A percentile compares a stretch with the other conserved stretches of the same genome.
phyloP scores from a whole-genome alignment of 1,140 invertebrate genomes.

The Drosophila punjabiensis region DNA sequence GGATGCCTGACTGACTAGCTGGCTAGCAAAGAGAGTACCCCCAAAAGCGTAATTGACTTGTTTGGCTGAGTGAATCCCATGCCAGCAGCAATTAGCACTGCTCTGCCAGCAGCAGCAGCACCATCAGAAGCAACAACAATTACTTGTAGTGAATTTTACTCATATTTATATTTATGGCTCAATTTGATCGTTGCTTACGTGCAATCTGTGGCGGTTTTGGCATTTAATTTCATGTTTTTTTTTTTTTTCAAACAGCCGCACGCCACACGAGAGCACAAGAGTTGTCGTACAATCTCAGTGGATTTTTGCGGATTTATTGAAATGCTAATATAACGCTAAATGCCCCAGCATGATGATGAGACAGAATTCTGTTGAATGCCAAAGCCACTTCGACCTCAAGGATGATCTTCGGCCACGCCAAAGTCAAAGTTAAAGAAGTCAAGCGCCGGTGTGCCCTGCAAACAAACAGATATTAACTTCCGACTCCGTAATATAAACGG shows the following conservation, averaged over 20 bases:
- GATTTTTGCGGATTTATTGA: constrained; percentile 39
- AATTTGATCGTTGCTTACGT: constrained; percentile 59
- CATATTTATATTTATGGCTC: constrained; percentile 72
- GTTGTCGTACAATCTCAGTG: constrained; percentile 29
- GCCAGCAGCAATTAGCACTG: constrained; percentile 70
- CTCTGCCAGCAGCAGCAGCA: constrained; percentile 16
- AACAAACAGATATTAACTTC: constrained; percentile 34
- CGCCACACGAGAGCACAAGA: constrained; percentile 33
- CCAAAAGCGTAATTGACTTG: constrained; percentile 68
- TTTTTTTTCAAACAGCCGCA: constrained; percentile 23
- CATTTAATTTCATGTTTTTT: constrained; percentile 26
- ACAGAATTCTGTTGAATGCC: constrained; percentile 9
- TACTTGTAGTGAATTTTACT: constrained; percentile 31
- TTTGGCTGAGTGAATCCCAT: constrained; percentile 65
- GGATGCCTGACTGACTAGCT: constrained; percentile 3
- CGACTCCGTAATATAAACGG: constrained; percentile 36
- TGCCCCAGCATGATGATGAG: constrained; percentile 33
- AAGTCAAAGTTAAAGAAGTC: constrained; percentile 32
- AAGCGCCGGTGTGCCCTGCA: constrained; percentile 20
- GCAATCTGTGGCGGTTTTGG: constrained; percentile 40
- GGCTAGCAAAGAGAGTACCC: constrained; percentile 12
- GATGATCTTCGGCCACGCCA: constrained; percentile 20
- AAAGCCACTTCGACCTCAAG: constrained; percentile 28
- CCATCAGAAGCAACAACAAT: constrained; percentile 24
- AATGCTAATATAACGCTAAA: constrained; percentile 68